phyloP scores from a whole-genome alignment of 2,888 invertebrate species.

The Nephrotoma appendiculata region DNA sequence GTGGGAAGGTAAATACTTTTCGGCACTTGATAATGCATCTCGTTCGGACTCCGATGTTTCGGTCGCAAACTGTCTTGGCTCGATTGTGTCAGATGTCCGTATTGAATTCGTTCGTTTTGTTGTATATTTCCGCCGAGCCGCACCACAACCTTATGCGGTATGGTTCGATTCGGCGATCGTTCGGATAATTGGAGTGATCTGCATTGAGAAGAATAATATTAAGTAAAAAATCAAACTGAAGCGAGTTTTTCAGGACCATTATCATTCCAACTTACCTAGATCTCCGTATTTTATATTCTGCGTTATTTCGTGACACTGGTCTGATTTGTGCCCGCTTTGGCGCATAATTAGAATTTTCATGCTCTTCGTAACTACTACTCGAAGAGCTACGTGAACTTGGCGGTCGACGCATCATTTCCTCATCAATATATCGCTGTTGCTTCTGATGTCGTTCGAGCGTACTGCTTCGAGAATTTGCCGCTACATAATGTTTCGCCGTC shows the following conservation, averaged over 20 bases:
- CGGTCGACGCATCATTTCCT: constrained; percentile 17
- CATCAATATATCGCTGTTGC: constrained; percentile 19
- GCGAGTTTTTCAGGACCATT: not conserved
- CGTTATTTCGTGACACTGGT: constrained; percentile 22
- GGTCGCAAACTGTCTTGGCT: not conserved
- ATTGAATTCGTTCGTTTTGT: not conserved
- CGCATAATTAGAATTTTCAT: constrained; percentile 15
- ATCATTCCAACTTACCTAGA: constrained; percentile 23
- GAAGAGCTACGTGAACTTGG: constrained; percentile 30
- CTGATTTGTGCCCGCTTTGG: constrained; percentile 22
- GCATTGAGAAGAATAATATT: not conserved
- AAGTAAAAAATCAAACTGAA: not conserved
- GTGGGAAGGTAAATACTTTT: not conserved
- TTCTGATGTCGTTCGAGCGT: constrained; percentile 29
- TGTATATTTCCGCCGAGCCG: constrained; percentile 16
- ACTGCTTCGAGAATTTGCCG: constrained; percentile 28
- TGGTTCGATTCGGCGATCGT: constrained; percentile 34
- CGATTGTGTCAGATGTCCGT: not conserved
- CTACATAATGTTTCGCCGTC: constrained; percentile 22
- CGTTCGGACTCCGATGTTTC: not conserved
- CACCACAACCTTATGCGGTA: constrained; percentile 26
- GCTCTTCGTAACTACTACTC: constrained; percentile 31
- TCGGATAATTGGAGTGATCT: constrained; percentile 50
- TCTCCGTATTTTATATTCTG: constrained; percentile 29
- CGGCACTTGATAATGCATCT: not conserved